Conservation (phyloP, 2,797 vertebrate genomes). For the Bradypus variegatus region DNA sequence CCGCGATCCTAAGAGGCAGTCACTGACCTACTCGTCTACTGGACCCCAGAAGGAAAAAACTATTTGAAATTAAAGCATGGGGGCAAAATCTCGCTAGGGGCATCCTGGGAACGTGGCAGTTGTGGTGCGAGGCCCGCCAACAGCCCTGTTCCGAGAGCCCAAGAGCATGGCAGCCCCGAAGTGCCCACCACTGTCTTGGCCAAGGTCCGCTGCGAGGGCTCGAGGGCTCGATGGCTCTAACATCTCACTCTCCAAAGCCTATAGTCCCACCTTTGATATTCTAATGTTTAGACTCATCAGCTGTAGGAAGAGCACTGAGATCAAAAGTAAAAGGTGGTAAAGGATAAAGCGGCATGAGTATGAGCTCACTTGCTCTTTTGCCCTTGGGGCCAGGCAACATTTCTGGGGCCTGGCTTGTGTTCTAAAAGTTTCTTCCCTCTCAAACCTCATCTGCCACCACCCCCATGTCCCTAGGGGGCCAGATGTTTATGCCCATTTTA, state of each 20-base stretch:
- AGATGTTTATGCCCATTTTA: background rate
- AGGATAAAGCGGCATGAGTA: background rate
- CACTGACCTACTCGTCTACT: background rate
- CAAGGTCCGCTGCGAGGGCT: too few species aligned
- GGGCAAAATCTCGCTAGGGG: too few species aligned
- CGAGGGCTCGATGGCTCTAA: background rate
- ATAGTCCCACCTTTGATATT: fast-evolving
- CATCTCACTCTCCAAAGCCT: background rate
- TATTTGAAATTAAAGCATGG: fast-evolving
- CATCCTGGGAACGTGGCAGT: background rate
- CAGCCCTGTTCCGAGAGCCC: background rate
- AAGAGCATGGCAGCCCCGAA: too few species aligned
- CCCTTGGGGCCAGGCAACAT: background rate
- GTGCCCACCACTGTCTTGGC: too few species aligned
- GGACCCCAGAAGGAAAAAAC: background rate
- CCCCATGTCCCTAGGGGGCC: fast-evolving
- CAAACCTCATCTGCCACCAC: too few species aligned
- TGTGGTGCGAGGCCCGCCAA: background rate
- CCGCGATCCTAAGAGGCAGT: background rate
- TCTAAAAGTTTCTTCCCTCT: too few species aligned
- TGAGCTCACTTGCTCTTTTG: too few species aligned
- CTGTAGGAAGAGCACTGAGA: background rate
- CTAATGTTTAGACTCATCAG: background rate
- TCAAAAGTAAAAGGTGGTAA: background rate
- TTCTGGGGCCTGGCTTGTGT: background rate